These are phyloP conservation scores for Bactericera cockerelli DNA, from an alignment of 1,140 invertebrate genomes.

Conservation along the genomic window DNA sequence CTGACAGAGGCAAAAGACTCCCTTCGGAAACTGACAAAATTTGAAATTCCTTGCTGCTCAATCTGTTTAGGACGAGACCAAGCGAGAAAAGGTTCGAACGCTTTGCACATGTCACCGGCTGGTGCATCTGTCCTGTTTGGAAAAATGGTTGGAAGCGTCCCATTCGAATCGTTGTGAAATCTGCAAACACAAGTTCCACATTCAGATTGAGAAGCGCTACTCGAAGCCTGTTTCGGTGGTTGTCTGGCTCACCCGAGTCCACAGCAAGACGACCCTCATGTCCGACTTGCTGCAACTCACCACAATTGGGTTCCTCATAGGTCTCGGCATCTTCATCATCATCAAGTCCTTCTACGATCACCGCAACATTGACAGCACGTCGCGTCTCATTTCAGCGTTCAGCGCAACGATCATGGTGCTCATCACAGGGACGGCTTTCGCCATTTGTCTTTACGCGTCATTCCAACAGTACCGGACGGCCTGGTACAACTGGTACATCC, in stretches of 20 bases:
- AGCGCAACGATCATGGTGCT: not conserved
- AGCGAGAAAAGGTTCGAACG: not conserved
- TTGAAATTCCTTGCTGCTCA: not conserved
- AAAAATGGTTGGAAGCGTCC: constrained; percentile 6
- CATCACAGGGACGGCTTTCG: not conserved
- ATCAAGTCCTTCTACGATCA: not conserved
- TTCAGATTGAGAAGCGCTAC: not conserved
- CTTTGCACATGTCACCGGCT: not conserved
- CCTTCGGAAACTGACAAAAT: no score
- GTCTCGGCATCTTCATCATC: not conserved
- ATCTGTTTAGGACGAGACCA: constrained; percentile 5
- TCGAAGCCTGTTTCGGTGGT: not conserved
- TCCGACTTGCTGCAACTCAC: not conserved
- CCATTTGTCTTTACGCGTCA: not conserved
- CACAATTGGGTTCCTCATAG: not conserved
- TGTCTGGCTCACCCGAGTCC: not conserved
- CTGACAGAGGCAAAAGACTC: no score
- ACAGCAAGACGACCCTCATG: not conserved
- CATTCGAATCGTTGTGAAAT: not conserved
- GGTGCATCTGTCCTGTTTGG: not conserved
- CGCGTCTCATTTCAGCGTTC: not conserved
- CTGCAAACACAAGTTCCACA: not conserved
- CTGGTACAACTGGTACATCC: not conserved
- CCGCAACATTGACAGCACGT: not conserved
- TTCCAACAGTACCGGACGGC: not conserved